Conservation (phyloP, 1,140 invertebrate species). For the Pseudoatta argentina region DNA sequence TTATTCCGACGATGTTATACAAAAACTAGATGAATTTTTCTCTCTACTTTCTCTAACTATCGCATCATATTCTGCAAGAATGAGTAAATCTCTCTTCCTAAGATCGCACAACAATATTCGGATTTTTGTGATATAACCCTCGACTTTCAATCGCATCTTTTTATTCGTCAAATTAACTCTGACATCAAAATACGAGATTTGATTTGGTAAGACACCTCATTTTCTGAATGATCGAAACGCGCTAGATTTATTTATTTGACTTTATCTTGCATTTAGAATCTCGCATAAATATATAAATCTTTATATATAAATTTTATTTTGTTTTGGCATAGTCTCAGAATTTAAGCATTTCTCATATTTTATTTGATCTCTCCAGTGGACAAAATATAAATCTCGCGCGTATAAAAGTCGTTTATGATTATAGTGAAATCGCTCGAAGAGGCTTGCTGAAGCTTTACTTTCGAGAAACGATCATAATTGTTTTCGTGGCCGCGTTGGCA, state of each 20-base stretch:
- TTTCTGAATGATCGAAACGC: neutral
- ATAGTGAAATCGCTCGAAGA: neutral
- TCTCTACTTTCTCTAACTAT: constrained; percentile 37
- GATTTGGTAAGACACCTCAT: neutral
- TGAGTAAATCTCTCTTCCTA: constrained; percentile 13
- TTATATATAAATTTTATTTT: neutral
- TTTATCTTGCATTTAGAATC: neutral
- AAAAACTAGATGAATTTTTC: neutral
- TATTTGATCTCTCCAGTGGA: neutral
- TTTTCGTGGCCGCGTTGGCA: neutral
- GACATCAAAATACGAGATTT: neutral
- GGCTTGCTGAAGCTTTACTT: neutral
- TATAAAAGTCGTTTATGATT: neutral
- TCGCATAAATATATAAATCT: neutral
- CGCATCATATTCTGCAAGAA: neutral
- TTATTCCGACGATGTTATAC: neutral
- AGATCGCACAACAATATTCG: neutral
- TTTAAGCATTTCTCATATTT: neutral
- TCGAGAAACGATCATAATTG: neutral
- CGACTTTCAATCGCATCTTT: neutral
- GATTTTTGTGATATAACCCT: neutral
- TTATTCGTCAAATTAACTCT: neutral
- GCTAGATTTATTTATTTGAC: neutral
- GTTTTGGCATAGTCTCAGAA: neutral
- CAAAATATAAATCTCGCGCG: neutral